Conservation (phyloP, 2,113 vertebrate genomes). For the Cranoglanis bouderius region DNA sequence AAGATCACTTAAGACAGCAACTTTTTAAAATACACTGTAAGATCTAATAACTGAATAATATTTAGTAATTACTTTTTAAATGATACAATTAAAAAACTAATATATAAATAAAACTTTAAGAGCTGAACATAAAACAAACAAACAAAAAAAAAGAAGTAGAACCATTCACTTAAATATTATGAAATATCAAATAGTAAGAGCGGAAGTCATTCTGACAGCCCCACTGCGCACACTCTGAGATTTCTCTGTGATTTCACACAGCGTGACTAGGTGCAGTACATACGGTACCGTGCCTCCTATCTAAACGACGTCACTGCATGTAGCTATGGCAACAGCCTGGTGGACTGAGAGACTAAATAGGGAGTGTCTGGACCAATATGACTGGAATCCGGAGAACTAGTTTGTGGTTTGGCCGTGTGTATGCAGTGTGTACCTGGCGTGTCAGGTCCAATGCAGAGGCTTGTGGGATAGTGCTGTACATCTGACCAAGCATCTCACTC, state of each 20-base stretch:
- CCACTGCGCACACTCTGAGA: background rate
- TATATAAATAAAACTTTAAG: background rate
- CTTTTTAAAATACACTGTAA: too few species aligned
- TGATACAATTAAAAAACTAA: background rate
- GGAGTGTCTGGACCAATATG: background rate
- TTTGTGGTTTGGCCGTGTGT: background rate
- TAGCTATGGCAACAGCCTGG: constrained; percentile 13
- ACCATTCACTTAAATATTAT: background rate
- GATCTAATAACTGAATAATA: too few species aligned
- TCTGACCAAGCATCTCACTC: constrained; percentile 97
- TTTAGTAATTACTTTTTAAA: too few species aligned
- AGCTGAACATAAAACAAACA: background rate
- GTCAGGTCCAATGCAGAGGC: constrained; percentile 96
- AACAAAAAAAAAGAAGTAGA: background rate
- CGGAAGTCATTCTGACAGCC: background rate
- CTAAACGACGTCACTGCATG: background rate
- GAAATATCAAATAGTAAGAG: background rate
- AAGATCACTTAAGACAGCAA: background rate
- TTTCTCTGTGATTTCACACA: background rate
- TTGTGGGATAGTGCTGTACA: constrained; percentile 99
- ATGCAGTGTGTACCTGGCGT: constrained; percentile 80
- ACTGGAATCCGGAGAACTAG: background rate
- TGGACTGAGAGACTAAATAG: background rate
- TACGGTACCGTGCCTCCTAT: background rate
- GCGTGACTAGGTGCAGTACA: background rate